phyloP scores from a whole-genome alignment of 2,797 vertebrate species.

The Sitta carolinensis region DNA sequence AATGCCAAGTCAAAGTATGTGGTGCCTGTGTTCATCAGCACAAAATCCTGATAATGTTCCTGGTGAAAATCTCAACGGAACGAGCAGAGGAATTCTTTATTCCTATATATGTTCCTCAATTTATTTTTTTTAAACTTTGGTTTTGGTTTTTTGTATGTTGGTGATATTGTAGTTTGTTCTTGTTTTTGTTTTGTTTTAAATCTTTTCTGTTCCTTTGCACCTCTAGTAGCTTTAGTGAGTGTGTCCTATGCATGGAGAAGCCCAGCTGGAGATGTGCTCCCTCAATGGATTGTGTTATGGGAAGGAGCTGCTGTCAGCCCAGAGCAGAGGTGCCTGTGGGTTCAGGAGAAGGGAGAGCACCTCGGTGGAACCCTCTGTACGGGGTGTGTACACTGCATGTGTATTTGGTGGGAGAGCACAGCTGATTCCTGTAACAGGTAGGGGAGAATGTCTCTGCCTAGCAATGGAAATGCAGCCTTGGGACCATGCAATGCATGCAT shows the following conservation, averaged over 20 bases:
- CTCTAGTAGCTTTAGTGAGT: background rate
- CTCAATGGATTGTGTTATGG: accelerated
- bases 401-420: background rate
- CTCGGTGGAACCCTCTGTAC: accelerated
- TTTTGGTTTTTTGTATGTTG: too few species aligned
- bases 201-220: background rate
- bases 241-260: accelerated
- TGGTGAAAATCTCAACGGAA: background rate
- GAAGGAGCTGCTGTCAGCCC: background rate
- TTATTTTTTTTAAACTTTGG: too few species aligned
- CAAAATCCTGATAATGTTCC: background rate
- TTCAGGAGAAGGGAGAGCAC: background rate
- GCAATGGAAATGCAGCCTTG: background rate
- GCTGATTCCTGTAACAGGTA: background rate
- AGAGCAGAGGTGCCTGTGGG: background rate
- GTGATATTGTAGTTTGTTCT: background rate
- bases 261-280: background rate
- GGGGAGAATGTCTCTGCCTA: background rate
- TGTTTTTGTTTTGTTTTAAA: background rate
- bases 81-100: background rate
- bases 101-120: accelerated
- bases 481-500: background rate
- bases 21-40: background rate
- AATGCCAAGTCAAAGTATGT: background rate
- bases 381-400: accelerated